phyloP scores from a whole-genome alignment of 2,888 invertebrate genomes.

The Bursaphelenchus okinawaensis region DNA sequence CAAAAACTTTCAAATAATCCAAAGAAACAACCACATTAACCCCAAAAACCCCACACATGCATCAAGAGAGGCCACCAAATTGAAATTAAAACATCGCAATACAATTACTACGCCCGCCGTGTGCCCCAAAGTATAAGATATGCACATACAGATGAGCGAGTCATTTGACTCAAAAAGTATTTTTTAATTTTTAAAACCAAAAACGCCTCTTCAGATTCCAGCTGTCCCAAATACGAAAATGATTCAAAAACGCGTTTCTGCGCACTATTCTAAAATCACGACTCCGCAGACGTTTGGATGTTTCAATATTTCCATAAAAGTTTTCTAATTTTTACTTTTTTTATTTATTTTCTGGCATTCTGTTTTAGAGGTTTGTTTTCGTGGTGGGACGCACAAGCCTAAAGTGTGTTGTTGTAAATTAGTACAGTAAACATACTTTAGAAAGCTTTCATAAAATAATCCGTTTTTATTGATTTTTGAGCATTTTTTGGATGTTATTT shows the following conservation, averaged over 20 bases:
- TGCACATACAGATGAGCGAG: too few species aligned
- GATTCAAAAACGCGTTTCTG: not conserved
- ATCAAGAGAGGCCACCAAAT: too few species aligned
- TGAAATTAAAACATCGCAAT: too few species aligned
- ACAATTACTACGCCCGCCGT: not conserved
- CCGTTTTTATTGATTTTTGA: too few species aligned
- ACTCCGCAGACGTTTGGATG: not conserved
- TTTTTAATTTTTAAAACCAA: not conserved
- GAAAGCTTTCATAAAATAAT: too few species aligned
- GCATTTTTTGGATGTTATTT: too few species aligned
- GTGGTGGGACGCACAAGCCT: not conserved
- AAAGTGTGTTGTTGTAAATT: not conserved
- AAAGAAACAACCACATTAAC: too few species aligned
- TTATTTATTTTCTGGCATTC: not conserved
- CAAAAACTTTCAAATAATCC: too few species aligned
- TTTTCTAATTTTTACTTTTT: too few species aligned
- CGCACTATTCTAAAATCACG: not conserved
- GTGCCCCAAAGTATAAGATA: too few species aligned
- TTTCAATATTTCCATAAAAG: not conserved
- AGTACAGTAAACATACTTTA: not conserved
- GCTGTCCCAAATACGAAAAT: not conserved
- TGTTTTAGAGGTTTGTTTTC: not conserved
- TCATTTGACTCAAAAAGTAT: not conserved
- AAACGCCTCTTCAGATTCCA: not conserved
- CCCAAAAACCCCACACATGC: too few species aligned